These are phyloP conservation scores for Catostylus mosaicus DNA, from an alignment of 30 jellyfish, hydroid and myxozoan genomes.

Conservation along the genomic window DNA sequence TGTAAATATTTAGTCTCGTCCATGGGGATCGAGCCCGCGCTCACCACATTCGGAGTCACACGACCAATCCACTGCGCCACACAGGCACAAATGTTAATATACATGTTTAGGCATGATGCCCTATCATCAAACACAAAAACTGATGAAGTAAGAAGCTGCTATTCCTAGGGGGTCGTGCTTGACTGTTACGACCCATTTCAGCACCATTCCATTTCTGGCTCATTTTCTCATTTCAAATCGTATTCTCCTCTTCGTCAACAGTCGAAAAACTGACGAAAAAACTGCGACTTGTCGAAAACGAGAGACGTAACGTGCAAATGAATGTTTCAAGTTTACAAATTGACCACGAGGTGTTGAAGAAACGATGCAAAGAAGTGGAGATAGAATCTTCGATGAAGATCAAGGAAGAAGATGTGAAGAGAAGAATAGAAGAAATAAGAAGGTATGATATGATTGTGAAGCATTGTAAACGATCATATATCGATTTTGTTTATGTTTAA, in stretches of 20 bases:
- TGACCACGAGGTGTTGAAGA: slow-evolving; percentile 48
- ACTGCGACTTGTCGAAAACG: slow-evolving; percentile 34
- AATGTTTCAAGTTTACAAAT: slow-evolving; percentile 25
- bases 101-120: no score
- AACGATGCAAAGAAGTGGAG: slow-evolving; percentile 29
- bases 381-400: slow-evolving; percentile 6
- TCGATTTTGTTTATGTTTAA: background rate
- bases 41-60: no score
- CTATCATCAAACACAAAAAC: no score
- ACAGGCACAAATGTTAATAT: no score
- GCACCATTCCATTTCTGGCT: background rate
- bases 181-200: no score
- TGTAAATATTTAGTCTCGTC: no score
- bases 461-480: background rate
- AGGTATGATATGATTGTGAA: slow-evolving; percentile 22
- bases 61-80: no score
- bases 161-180: no score
- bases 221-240: background rate
- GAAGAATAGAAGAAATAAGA: slow-evolving; percentile 3
- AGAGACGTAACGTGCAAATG: slow-evolving; percentile 29
- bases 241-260: background rate
- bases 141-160: no score
- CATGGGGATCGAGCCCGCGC: no score
- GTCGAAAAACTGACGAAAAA: slow-evolving; percentile 30
- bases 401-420: slow-evolving; percentile 32